phyloP scores from a whole-genome alignment of 2,888 invertebrate genomes.

The Asteroscopus sphinx region DNA sequence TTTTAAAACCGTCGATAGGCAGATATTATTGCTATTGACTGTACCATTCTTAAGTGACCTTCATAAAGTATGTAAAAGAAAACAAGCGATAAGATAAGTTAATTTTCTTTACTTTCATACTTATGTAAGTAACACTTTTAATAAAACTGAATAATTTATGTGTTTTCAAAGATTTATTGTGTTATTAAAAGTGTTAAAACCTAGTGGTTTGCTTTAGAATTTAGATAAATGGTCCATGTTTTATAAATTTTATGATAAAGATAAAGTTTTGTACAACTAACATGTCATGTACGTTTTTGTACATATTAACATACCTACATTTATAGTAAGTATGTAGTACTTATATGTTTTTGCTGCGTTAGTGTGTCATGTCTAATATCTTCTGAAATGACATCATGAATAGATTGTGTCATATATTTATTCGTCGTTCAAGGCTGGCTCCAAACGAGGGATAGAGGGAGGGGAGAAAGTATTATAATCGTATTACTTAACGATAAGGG shows the following conservation, averaged over 20 bases:
- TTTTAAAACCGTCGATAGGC: too few species aligned
- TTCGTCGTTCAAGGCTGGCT: conserved; percentile 41
- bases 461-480: conserved; percentile 34
- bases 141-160: conserved; percentile 3
- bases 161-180: conserved; percentile 29
- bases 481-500: conserved; percentile 33
- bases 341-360: conserved; percentile 9
- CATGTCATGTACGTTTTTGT: conserved; percentile 17
- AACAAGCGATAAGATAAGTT: conserved; percentile 22
- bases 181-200: conserved; percentile 25
- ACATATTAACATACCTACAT: neutral
- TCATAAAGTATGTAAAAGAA: neutral
- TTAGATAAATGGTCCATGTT: conserved; percentile 32
- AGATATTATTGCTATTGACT: neutral
- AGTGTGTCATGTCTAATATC: conserved; percentile 46
- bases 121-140: conserved; percentile 14
- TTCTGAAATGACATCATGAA: conserved; percentile 65
- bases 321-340: neutral
- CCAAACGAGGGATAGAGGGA: conserved; percentile 10
- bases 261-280: conserved; percentile 35
- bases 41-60: neutral
- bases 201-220: conserved; percentile 19
- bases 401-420: conserved; percentile 64
- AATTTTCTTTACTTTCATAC: conserved; percentile 10
- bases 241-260: conserved; percentile 31